Conservation (phyloP, 1,140 invertebrate species). For the Nilaparvata lugens region DNA sequence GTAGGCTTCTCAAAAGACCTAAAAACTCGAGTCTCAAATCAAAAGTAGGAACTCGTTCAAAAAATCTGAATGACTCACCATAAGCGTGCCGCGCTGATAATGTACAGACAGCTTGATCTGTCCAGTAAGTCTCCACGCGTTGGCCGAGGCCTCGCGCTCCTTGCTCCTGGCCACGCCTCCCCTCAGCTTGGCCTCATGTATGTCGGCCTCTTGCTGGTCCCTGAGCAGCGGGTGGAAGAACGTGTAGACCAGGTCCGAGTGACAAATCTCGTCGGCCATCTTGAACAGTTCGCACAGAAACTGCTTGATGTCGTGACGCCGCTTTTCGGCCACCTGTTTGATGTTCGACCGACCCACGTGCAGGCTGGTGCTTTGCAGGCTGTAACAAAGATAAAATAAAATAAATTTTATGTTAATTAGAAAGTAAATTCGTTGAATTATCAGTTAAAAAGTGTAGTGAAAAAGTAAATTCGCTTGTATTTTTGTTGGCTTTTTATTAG, state of each 20-base stretch:
- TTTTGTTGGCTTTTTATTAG: too few species aligned
- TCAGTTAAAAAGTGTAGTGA: too few species aligned
- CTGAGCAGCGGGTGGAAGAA: slow-evolving; percentile 93
- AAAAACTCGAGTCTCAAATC: too few species aligned
- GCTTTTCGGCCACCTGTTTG: slow-evolving; percentile 85
- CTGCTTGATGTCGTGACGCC: slow-evolving; percentile 73
- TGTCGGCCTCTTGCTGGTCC: slow-evolving; percentile 76
- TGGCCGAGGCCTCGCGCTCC: slow-evolving; percentile 9
- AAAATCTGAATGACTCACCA: slow-evolving; percentile 27
- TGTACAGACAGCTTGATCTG: slow-evolving; percentile 75
- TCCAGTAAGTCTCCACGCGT: slow-evolving; percentile 36
- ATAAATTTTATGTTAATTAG: not conserved
- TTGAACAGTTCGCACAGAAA: slow-evolving; percentile 81
- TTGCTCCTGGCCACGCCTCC: slow-evolving; percentile 27
- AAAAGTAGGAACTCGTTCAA: too few species aligned
- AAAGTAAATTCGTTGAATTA: too few species aligned
- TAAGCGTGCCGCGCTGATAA: slow-evolving; percentile 68
- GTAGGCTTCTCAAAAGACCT: too few species aligned
- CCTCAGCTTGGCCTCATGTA: slow-evolving; percentile 39
- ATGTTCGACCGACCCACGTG: slow-evolving; percentile 88
- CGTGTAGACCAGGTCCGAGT: slow-evolving; percentile 94
- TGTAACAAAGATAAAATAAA: slow-evolving; percentile 22
- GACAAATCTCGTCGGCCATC: slow-evolving; percentile 85
- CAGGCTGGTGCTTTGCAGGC: slow-evolving; percentile 57
- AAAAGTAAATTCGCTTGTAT: too few species aligned